Evolutionary conservation across 2,113 vertebrate genomes (phyloP).

Genomic region (Cariama cristata): DNA sequence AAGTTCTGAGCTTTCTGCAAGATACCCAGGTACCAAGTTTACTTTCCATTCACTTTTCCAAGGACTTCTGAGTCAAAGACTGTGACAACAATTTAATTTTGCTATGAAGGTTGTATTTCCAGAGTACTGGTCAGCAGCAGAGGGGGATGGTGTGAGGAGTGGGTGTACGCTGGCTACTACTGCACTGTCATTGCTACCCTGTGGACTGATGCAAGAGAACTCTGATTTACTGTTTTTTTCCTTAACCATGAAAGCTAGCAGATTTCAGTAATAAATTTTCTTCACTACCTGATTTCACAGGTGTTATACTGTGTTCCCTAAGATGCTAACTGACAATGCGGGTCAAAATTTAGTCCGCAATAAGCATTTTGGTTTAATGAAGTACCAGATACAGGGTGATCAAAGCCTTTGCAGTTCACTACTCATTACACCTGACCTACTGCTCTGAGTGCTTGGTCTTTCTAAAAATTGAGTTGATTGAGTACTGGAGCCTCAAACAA

Average conservation of each 20-base stretch:
- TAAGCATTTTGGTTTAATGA: background rate
- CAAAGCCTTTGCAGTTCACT: background rate
- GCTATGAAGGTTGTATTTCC: background rate
- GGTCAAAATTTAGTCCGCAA: background rate
- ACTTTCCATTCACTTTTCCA: background rate
- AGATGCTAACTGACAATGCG: background rate
- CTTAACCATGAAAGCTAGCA: background rate
- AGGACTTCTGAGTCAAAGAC: background rate
- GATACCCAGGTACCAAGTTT: background rate
- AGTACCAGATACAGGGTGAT: background rate
- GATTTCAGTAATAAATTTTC: background rate
- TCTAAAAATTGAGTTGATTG: background rate
- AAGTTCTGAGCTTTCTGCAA: background rate
- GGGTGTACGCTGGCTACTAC: background rate
- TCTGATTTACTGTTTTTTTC: background rate
- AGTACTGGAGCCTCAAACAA: background rate
- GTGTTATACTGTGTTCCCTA: background rate
- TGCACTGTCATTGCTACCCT: background rate
- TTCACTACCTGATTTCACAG: background rate
- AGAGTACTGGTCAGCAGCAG: background rate
- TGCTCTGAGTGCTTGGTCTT: background rate
- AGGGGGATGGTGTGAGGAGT: background rate
- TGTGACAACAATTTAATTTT: background rate
- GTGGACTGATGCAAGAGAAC: background rate
- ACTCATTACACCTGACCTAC: background rate